phyloP scores from a whole-genome alignment of 2,888 invertebrate species.

The Drosophila imparisetae region DNA sequence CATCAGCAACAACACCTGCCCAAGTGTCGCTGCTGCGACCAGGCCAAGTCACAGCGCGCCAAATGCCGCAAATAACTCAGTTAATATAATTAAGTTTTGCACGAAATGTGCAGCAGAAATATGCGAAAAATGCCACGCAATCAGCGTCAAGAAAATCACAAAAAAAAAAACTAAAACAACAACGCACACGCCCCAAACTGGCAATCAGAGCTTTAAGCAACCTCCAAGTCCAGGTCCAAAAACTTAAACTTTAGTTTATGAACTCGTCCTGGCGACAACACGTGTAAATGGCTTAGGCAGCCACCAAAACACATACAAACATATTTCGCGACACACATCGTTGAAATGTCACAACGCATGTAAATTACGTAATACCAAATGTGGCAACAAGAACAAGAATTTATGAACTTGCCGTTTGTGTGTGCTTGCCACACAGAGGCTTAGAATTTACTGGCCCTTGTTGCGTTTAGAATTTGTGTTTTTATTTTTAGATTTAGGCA shows the following conservation, averaged over 20 bases:
- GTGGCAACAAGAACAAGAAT: slow-evolving; percentile 45
- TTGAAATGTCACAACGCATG: slow-evolving; percentile 55
- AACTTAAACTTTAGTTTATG: slow-evolving; percentile 64
- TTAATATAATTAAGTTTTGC: slow-evolving; percentile 81
- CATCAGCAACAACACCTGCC: slow-evolving; percentile 55
- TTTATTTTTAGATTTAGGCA: not conserved
- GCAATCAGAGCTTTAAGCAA: slow-evolving; percentile 34
- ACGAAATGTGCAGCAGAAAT: slow-evolving; percentile 78
- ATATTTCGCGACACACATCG: slow-evolving; percentile 13
- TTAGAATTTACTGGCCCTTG: not conserved
- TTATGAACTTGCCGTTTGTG: slow-evolving; percentile 51
- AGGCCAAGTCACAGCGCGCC: slow-evolving; percentile 64
- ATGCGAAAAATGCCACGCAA: slow-evolving; percentile 79
- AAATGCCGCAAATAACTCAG: slow-evolving; percentile 80
- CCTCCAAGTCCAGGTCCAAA: slow-evolving; percentile 22
- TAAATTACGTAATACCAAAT: slow-evolving; percentile 60
- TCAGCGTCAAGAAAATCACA: slow-evolving; percentile 50
- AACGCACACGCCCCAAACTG: slow-evolving; percentile 32
- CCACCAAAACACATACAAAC: not conserved
- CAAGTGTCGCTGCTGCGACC: slow-evolving; percentile 34
- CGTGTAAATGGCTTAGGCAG: slow-evolving; percentile 40
- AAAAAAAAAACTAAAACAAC: slow-evolving; percentile 25
- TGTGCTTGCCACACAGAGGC: slow-evolving; percentile 16
- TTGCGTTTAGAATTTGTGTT: not conserved
- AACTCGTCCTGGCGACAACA: slow-evolving; percentile 64